Base-by-base conservation (phyloP, 2,888 invertebrate species). In the Hedya salicella region DNA sequence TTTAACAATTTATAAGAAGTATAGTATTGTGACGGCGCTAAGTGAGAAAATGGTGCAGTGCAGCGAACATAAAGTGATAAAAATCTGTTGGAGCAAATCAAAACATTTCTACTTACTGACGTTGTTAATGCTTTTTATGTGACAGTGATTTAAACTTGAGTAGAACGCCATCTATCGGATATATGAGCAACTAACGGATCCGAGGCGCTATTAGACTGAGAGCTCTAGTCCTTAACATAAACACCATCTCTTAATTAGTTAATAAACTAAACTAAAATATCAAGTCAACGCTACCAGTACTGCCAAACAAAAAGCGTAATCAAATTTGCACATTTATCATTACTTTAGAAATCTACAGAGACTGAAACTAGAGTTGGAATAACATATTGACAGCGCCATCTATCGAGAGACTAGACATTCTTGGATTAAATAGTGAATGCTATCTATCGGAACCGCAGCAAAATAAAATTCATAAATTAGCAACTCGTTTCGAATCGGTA, bases 121-220 rank as follows among this genome's bases (percentile, higher is more conserved):
- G 69, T 77, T 81, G 69, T 77, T 81, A 62, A 81, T 79, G 71
- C 75, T 76, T 68, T 77, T 77, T 59, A 74, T 85, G 74, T 86
- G 85, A 86, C 83, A 79, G 73, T 71, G 71, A 70, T 32, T 66
- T 42, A 17, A 49, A 17, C 11, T 19, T 8, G 4, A 17, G 19
- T 13, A 16, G 32, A n/a, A 21, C 42, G 56, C 25, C 56, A 30
- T 44, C 56, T 56, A 30, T 2, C 16, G 42, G 30, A 19, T 0
- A 9, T 11, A 11, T 6, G 4, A 25, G 25, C 0, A 25, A 25
- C 3, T 25, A 14, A 9, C 5, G 13, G 13, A 30, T 25, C 14
- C 30, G 17, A 32, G 46, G 40, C 30, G 16, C 8, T 21, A 19
- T 21, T 21, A 56, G 44, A 44, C 56, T 56, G 44, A 44, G 13